Evolutionary conservation across 2,113 vertebrate species (phyloP).

Genomic region (Dasyurus viverrinus): DNA sequence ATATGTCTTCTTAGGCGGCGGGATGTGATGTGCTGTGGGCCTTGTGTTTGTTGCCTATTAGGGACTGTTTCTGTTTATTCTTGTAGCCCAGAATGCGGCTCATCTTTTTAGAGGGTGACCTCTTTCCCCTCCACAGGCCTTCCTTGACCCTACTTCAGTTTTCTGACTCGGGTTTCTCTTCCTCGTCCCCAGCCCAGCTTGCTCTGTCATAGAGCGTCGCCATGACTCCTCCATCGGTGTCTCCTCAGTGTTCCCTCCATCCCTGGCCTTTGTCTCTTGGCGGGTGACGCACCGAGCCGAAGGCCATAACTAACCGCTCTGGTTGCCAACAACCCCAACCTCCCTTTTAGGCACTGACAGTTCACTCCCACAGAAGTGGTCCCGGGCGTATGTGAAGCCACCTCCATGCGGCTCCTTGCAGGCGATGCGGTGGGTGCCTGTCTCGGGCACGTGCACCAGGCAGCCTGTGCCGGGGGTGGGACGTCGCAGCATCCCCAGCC

Average conservation of each 20-base stretch:
- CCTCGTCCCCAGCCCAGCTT: not conserved
- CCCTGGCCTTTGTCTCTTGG: not conserved
- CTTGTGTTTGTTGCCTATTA: not conserved
- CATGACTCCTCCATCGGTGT: not conserved
- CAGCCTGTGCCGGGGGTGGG: too few species aligned
- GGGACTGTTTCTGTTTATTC: not conserved
- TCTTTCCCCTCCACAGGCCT: not conserved
- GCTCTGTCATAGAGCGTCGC: not conserved
- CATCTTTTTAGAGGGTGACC: not conserved
- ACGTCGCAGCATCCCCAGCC: too few species aligned
- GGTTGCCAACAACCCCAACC: not conserved
- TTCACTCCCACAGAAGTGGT: conserved; percentile 23
- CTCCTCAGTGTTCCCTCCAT: not conserved
- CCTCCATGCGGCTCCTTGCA: too few species aligned
- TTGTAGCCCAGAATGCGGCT: not conserved
- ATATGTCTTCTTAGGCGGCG: not conserved
- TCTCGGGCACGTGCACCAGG: too few species aligned
- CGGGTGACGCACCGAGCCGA: not conserved
- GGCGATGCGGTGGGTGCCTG: too few species aligned
- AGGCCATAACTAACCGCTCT: not conserved
- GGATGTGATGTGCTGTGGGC: not conserved
- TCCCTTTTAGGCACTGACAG: conserved; percentile 33
- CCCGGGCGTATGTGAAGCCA: too few species aligned
- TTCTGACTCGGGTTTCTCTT: conserved; percentile 2
- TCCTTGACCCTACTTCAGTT: not conserved